Conservation (phyloP, 2,113 vertebrate genomes). For the Gila orcuttii region DNA sequence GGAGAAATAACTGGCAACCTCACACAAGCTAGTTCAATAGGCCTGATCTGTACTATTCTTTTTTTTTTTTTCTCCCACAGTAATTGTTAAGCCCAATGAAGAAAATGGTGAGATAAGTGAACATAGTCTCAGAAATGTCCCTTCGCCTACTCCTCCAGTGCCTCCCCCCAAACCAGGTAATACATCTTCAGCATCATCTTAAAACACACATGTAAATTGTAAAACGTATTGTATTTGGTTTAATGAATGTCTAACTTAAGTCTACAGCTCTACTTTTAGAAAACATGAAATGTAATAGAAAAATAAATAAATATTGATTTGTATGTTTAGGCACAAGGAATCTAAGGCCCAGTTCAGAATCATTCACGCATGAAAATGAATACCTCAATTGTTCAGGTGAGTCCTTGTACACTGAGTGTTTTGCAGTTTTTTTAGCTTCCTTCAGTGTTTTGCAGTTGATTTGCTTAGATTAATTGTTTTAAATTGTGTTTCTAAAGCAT, state of each 20-base stretch:
- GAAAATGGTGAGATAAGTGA: constrained; percentile 78
- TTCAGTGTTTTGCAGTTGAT: neutral
- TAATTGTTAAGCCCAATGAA: constrained; percentile 66
- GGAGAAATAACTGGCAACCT: neutral
- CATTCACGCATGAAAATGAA: neutral
- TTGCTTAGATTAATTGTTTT: neutral
- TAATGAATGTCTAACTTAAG: neutral
- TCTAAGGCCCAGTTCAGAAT: neutral
- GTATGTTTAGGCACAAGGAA: neutral
- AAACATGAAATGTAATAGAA: neutral
- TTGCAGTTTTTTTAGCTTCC: neutral
- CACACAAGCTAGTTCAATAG: neutral
- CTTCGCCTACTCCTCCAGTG: neutral
- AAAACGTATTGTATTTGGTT: neutral
- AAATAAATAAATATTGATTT: neutral
- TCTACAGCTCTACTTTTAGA: neutral
- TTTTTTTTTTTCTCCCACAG: constrained; percentile 62
- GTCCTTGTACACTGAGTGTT: too few relatives aligned
- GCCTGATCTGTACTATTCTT: neutral
- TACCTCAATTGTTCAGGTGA: constrained; percentile 60
- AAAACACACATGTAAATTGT: neutral
- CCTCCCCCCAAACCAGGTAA: constrained; percentile 67
- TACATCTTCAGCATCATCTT: neutral
- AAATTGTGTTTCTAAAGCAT: neutral
- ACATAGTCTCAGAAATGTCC: neutral